Evolutionary conservation across 2,797 vertebrate genomes (phyloP).

Genomic region (Coendou prehensilis): DNA sequence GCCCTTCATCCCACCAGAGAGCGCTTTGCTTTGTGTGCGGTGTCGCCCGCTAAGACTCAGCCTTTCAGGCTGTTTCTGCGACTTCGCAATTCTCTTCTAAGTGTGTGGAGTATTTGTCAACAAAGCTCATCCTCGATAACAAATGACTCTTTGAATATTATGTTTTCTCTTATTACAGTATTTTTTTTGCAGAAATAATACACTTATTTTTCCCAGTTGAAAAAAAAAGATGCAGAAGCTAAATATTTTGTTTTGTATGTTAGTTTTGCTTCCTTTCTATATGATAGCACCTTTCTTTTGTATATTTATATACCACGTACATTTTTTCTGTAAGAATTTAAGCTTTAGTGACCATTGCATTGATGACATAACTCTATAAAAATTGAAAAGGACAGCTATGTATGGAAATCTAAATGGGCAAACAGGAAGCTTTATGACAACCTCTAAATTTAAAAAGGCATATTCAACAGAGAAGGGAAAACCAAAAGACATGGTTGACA

Average conservation of each 20-base stretch:
- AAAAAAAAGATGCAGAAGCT: background rate
- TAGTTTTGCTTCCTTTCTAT: background rate
- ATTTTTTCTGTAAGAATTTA: conserved; percentile 36
- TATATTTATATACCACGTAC: background rate
- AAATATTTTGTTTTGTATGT: background rate
- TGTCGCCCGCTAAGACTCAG: background rate
- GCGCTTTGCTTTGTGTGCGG: accelerated
- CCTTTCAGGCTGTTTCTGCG: background rate
- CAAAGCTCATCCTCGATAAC: background rate
- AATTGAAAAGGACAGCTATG: background rate
- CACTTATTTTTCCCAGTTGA: background rate
- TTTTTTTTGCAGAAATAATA: background rate
- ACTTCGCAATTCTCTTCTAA: background rate
- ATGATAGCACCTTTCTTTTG: background rate
- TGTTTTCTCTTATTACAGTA: background rate
- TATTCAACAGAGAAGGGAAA: background rate
- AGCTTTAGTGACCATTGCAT: background rate
- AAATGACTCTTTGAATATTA: background rate
- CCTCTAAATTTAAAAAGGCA: background rate
- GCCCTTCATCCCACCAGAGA: background rate
- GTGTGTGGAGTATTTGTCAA: background rate
- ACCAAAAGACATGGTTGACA: background rate
- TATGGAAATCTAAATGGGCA: background rate
- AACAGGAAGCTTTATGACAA: background rate
- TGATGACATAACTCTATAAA: background rate